A percentile compares a stretch with the other conserved stretches of the same genome.
These are phyloP conservation scores for Tursiops truncatus DNA, from an alignment of 2,113 vertebrate species.

Conservation along the genomic window DNA sequence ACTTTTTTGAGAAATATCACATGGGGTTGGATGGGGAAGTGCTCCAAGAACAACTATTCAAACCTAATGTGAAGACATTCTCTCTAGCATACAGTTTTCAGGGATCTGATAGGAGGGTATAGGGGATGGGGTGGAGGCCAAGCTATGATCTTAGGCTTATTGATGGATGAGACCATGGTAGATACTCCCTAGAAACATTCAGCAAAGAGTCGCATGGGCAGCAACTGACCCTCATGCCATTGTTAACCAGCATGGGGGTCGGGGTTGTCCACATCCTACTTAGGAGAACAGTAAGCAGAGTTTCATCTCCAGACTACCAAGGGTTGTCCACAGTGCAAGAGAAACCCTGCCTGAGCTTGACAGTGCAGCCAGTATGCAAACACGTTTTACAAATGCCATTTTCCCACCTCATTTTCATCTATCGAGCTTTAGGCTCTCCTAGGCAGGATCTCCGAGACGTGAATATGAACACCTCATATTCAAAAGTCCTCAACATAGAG, in stretches of 20 bases:
- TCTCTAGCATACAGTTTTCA: not conserved
- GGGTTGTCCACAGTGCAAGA: not conserved
- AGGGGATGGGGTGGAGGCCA: not conserved
- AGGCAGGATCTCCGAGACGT: not conserved
- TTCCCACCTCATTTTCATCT: not conserved
- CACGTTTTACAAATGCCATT: fast-evolving
- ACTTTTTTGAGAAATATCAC: not conserved
- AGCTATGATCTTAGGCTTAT: not conserved
- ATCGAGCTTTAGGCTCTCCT: not conserved
- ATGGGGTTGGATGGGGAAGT: not conserved
- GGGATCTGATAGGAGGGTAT: not conserved
- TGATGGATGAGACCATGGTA: not conserved
- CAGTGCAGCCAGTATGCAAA: not conserved
- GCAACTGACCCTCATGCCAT: not conserved
- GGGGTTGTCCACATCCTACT: not conserved
- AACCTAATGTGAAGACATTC: not conserved
- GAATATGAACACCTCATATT: not conserved
- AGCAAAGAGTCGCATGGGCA: not conserved
- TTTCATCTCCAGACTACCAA: not conserved
- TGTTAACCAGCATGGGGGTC: not conserved
- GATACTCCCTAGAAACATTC: not conserved
- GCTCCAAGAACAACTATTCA: not conserved
- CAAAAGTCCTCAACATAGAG: not conserved
- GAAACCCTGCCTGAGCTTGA: not conserved
- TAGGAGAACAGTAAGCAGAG: not conserved